phyloP scores from a whole-genome alignment of 2,797 vertebrate genomes.

The Rhinophrynus dorsalis region DNA sequence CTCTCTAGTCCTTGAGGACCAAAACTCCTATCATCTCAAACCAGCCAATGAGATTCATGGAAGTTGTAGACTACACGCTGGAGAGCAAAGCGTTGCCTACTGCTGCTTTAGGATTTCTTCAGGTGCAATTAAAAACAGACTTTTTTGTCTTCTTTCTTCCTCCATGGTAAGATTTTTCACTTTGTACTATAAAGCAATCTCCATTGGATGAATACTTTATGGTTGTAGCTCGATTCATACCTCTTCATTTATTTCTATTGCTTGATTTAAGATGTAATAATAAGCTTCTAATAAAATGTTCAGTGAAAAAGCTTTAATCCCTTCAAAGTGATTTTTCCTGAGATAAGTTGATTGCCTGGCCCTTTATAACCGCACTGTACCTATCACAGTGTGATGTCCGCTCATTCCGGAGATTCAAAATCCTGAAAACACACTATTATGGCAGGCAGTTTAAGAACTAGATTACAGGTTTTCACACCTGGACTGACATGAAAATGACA shows the following conservation, averaged over 20 bases:
- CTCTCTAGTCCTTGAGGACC: too few relatives aligned
- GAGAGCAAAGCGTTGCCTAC: too few relatives aligned
- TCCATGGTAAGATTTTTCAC: too few relatives aligned
- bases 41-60: too few relatives aligned
- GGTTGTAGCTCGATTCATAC: background rate
- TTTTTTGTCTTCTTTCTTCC: too few relatives aligned
- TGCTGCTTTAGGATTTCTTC: too few relatives aligned
- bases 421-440: background rate
- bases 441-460: constrained; percentile 18
- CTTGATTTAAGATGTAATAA: constrained; percentile 17
- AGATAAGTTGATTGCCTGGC: background rate
- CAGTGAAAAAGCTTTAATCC: constrained; percentile 11
- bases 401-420: constrained; percentile 3
- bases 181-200: background rate
- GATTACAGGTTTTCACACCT: background rate
- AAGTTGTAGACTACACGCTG: too few relatives aligned
- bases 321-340: constrained; percentile 13
- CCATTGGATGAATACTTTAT: background rate
- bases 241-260: background rate
- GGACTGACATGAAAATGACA: background rate
- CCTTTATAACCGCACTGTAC: background rate
- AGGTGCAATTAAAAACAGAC: too few relatives aligned
- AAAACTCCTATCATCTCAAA: too few relatives aligned
- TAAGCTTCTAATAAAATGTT: constrained; percentile 26
- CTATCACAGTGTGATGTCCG: background rate